phyloP scores from a whole-genome alignment of 2,113 vertebrate species.

The Xenus cinereus region DNA sequence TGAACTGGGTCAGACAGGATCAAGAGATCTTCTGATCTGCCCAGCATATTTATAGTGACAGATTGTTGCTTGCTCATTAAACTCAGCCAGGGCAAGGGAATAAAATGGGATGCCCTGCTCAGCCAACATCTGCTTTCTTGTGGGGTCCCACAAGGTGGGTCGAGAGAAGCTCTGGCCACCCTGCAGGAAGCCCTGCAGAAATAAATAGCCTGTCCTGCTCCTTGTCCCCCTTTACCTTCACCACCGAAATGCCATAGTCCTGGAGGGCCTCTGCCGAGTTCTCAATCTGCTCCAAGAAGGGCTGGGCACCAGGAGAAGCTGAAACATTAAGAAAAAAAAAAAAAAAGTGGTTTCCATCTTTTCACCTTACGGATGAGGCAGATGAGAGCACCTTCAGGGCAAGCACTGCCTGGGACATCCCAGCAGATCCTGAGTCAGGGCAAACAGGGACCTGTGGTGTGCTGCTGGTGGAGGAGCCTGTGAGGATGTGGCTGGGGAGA shows the following conservation, averaged over 20 bases:
- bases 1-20: background rate
- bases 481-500: background rate
- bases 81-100: background rate
- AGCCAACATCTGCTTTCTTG: background rate
- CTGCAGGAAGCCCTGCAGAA: background rate
- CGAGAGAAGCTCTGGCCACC: background rate
- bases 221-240: constrained; percentile 77
- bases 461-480: background rate
- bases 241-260: constrained; percentile 88
- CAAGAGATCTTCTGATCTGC: background rate
- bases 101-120: background rate
- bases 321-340: constrained; percentile 26
- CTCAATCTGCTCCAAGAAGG: constrained; percentile 86
- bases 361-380: background rate
- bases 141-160: background rate
- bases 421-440: background rate
- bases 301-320: constrained; percentile 77
- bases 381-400: background rate
- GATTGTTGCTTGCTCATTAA: background rate
- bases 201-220: background rate
- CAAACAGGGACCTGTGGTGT: background rate
- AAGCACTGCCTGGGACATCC: background rate
- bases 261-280: constrained; percentile 81
- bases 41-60: background rate
- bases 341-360: background rate